Evolutionary conservation across 2,888 invertebrate genomes (phyloP).

Genomic region (Andrena minutula): DNA sequence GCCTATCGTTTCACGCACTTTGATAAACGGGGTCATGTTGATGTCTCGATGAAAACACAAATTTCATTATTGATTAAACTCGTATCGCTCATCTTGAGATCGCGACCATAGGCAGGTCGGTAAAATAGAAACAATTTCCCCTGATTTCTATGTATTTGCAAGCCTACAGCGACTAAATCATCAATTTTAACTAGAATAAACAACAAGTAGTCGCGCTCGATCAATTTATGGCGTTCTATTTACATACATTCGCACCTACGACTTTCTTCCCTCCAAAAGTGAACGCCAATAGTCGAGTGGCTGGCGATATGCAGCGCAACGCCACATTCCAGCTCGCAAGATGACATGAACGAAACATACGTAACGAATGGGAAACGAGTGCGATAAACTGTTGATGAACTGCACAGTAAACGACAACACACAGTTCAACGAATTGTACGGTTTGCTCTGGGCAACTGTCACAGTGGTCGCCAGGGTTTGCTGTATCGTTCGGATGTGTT

Average conservation of each 20-base stretch:
- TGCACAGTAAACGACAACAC: slow-evolving; percentile 17
- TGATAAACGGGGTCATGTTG: slow-evolving; percentile 34
- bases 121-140: slow-evolving; percentile 1
- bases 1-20: background rate
- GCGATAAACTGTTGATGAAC: slow-evolving; percentile 10
- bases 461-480: slow-evolving; percentile 25
- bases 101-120: background rate
- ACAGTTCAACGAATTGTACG: slow-evolving; percentile 41
- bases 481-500: background rate
- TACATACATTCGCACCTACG: slow-evolving; percentile 35
- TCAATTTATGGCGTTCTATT: slow-evolving; percentile 46
- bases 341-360: background rate
- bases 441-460: slow-evolving; percentile 28
- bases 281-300: slow-evolving; percentile 22
- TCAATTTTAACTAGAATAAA: background rate
- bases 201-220: slow-evolving; percentile 8
- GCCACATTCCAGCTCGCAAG: background rate
- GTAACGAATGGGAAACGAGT: background rate
- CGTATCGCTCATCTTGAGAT: slow-evolving; percentile 26
- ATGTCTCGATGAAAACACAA: slow-evolving; percentile 49
- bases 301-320: slow-evolving; percentile 12
- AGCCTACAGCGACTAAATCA: background rate
- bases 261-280: slow-evolving; percentile 54
- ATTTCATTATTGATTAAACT: slow-evolving; percentile 65
- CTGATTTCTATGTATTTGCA: background rate